These are phyloP conservation scores for Micromussa lordhowensis DNA, from an alignment of 92 coral and sea anemone species.

Conservation along the genomic window DNA sequence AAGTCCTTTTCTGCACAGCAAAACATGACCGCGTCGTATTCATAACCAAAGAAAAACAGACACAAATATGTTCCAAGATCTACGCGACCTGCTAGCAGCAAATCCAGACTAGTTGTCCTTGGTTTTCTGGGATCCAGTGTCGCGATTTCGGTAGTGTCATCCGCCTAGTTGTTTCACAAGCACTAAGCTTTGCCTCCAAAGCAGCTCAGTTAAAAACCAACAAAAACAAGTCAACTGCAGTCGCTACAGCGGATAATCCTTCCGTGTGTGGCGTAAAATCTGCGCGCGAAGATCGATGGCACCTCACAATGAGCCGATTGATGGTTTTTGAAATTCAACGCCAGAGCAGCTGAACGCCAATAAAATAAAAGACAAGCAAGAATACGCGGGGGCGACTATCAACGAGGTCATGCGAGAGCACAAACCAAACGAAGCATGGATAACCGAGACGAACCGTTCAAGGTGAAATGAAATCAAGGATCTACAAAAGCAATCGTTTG, in stretches of 20 bases:
- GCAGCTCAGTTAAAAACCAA: constrained; percentile 1
- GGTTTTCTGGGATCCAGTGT: constrained; percentile 25
- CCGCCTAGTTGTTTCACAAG: not conserved
- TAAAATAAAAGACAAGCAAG: constrained; percentile 16
- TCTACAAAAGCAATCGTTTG: not conserved
- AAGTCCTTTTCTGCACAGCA: not conserved
- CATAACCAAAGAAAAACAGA: constrained; percentile 34
- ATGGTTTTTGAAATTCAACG: constrained; percentile 44
- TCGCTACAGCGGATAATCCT: not conserved
- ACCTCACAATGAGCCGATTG: not conserved
- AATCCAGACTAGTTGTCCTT: constrained; percentile 14
- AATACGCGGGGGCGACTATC: constrained; percentile 14
- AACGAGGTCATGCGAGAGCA: constrained; percentile 42
- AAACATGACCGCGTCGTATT: not conserved
- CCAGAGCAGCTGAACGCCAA: constrained; percentile 8
- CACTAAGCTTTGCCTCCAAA: not conserved
- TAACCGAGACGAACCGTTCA: too few relatives aligned
- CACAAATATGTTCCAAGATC: not conserved
- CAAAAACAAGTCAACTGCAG: not conserved
- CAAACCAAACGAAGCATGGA: not conserved
- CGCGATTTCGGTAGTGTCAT: not conserved
- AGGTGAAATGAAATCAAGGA: constrained; percentile 19
- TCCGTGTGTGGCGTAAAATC: not conserved
- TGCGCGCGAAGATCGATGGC: constrained; percentile 21
- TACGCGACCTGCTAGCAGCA: constrained; percentile 30